These are phyloP conservation scores for Rostratula benghalensis DNA, from an alignment of 2,113 vertebrate genomes.

Conservation along the genomic window DNA sequence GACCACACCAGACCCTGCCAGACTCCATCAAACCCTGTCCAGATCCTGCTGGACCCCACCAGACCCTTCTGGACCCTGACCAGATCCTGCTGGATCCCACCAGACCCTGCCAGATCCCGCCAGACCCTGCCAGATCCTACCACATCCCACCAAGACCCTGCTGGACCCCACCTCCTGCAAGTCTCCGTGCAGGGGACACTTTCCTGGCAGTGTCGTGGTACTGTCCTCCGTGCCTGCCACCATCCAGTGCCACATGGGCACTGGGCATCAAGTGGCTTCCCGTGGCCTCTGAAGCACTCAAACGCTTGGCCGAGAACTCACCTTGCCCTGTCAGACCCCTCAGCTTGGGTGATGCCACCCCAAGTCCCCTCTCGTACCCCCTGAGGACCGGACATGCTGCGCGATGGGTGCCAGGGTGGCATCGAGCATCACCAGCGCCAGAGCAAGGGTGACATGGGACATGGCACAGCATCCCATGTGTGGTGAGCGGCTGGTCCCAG, in stretches of 20 bases:
- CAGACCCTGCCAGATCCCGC: background rate
- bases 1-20: background rate
- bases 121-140: background rate
- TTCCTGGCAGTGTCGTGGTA: background rate
- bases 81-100: background rate
- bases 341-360: background rate
- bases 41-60: background rate
- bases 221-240: accelerated
- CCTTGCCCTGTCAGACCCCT: background rate
- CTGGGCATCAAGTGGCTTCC: accelerated
- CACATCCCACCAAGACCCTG: no score
- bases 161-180: background rate
- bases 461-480: accelerated
- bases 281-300: background rate
- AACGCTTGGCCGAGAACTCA: background rate
- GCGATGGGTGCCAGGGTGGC: background rate
- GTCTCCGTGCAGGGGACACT: background rate
- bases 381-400: background rate
- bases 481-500: background rate
- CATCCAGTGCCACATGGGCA: accelerated
- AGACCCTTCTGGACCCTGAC: background rate
- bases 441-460: background rate
- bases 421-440: accelerated
- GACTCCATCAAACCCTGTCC: background rate
- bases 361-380: accelerated